phyloP scores from a whole-genome alignment of 2,113 vertebrate species.

The Saiga tatarica region DNA sequence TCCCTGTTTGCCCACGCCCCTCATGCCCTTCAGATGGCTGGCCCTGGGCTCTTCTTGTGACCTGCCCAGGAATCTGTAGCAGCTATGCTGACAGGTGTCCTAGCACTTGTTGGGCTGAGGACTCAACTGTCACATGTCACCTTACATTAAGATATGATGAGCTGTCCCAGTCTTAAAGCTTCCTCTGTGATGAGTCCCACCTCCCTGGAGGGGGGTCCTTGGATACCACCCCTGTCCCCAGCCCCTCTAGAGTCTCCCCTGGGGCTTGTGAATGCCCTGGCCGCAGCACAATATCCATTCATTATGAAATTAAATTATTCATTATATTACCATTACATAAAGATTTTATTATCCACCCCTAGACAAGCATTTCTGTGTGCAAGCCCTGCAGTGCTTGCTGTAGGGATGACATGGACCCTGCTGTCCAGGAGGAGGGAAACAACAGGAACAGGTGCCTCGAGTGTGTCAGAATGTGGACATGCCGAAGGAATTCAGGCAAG shows the following conservation, averaged over 20 bases:
- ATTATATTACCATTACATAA: neutral
- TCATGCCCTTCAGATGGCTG: conserved; percentile 1
- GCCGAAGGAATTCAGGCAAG: neutral
- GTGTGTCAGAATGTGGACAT: neutral
- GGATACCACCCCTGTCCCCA: neutral
- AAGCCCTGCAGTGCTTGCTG: neutral
- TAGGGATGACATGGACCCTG: neutral
- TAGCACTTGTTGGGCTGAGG: conserved; percentile 7
- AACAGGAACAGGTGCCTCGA: neutral
- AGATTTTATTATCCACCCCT: neutral
- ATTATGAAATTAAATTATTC: neutral
- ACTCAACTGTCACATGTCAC: neutral
- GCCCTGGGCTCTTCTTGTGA: neutral
- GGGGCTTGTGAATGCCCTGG: neutral
- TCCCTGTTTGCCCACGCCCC: neutral
- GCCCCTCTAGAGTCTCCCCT: neutral
- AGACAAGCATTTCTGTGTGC: neutral
- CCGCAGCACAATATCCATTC: neutral
- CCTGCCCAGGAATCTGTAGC: neutral
- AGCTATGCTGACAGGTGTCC: neutral
- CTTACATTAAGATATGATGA: neutral
- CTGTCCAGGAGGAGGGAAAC: neutral
- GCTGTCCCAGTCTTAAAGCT: neutral
- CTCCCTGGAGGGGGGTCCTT: neutral
- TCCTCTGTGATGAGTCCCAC: neutral